phyloP scores from a whole-genome alignment of 2,113 vertebrate genomes.

The Sebastes schlegelii region DNA sequence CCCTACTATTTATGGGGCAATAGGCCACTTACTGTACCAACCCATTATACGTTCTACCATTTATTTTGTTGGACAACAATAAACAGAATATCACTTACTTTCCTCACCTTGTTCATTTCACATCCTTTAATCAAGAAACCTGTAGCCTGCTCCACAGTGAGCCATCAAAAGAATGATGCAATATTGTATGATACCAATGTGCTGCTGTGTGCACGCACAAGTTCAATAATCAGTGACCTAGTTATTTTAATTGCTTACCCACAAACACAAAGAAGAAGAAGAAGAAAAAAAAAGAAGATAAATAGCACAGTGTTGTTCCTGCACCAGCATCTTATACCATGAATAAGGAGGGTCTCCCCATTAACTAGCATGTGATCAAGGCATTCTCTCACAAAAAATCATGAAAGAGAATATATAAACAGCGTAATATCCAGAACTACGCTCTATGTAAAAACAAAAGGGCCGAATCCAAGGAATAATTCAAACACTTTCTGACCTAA shows the following conservation, averaged over 20 bases:
- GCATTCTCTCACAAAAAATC: conserved; percentile 76
- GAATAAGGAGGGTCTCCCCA: conserved; percentile 76
- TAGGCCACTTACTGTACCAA: conserved; percentile 44
- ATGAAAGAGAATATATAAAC: conserved; percentile 83
- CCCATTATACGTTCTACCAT: conserved; percentile 20
- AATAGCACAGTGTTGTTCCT: conserved; percentile 78
- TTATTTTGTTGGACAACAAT: conserved; percentile 56
- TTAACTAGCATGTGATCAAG: conserved; percentile 82
- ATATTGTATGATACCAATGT: conserved; percentile 64
- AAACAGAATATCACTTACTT: conserved; percentile 56
- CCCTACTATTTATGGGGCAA: conserved; percentile 25
- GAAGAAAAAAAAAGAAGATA: conserved; percentile 68
- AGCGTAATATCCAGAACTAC: conserved; percentile 68
- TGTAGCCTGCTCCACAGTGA: conserved; percentile 37
- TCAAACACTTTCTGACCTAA: conserved; percentile 64
- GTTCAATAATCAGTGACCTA: conserved; percentile 84
- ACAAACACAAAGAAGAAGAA: conserved; percentile 75
- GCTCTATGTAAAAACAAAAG: conserved; percentile 71
- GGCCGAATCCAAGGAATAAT: conserved; percentile 56
- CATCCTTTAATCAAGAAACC: conserved; percentile 52
- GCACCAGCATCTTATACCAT: conserved; percentile 66
- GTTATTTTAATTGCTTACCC: conserved; percentile 86
- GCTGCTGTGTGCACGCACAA: conserved; percentile 66
- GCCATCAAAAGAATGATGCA: conserved; percentile 71
- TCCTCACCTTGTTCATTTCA: conserved; percentile 45